These are phyloP conservation scores for Calcarius lapponicus DNA, from an alignment of 2,797 vertebrate species.

Conservation along the genomic window DNA sequence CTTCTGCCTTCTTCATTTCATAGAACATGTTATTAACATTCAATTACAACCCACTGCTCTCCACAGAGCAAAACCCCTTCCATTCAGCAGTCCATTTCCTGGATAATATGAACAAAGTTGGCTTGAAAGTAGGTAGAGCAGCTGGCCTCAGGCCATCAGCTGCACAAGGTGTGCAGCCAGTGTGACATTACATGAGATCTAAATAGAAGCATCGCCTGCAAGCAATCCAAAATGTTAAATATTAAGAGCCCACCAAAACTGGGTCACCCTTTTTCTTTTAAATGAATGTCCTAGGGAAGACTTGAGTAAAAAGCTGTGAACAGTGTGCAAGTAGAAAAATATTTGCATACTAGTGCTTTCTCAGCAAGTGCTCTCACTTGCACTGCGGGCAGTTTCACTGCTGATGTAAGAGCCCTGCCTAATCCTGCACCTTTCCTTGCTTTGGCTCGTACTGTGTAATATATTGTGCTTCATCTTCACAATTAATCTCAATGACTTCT, in stretches of 20 bases:
- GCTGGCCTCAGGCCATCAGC: background rate
- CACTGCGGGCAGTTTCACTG: background rate
- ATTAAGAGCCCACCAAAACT: background rate
- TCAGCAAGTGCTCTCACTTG: background rate
- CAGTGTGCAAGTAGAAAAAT: background rate
- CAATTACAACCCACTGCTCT: background rate
- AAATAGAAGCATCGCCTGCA: background rate
- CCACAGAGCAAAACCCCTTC: background rate
- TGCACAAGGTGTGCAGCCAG: background rate
- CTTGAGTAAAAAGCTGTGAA: background rate
- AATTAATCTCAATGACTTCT: background rate
- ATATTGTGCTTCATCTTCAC: background rate
- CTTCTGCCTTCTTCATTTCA: background rate
- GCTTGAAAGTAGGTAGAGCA: background rate
- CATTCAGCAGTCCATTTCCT: background rate
- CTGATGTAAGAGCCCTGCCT: background rate
- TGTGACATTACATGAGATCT: background rate
- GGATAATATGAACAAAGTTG: background rate
- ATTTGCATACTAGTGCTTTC: background rate
- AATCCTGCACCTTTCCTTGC: background rate
- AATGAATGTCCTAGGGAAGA: background rate
- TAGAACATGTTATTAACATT: background rate
- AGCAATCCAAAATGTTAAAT: background rate
- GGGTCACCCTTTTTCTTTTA: background rate
- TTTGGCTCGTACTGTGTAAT: background rate